Evolutionary conservation across 1,140 invertebrate species (phyloP).

Genomic region (Pseudomyrmex concolor): DNA sequence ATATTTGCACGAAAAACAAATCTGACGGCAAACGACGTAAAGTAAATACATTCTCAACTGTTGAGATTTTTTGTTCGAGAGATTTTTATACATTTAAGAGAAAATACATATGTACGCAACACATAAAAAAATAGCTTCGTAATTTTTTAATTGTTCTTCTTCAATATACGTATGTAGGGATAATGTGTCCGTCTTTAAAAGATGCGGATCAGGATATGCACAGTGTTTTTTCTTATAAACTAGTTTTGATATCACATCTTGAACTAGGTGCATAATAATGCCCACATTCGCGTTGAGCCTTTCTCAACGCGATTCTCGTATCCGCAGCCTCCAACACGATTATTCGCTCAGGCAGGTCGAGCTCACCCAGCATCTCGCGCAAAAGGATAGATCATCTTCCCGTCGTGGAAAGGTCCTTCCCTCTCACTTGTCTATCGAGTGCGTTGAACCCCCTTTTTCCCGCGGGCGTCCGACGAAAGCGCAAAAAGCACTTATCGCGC

Average conservation of each 20-base stretch:
- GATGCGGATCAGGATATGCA: neutral
- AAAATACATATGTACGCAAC: no score
- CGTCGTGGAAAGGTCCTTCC: conserved; percentile 12
- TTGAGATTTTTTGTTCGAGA: no score
- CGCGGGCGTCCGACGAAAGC: conserved; percentile 42
- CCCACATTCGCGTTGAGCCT: neutral
- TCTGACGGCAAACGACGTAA: no score
- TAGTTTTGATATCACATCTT: neutral
- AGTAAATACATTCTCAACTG: no score
- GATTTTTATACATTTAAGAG: no score
- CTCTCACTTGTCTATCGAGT: conserved; percentile 37
- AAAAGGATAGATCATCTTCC: conserved; percentile 10
- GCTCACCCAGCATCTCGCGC: conserved; percentile 14
- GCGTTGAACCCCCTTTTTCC: conserved; percentile 44
- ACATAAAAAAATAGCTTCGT: no score
- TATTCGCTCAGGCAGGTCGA: conserved; percentile 20
- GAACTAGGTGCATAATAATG: neutral
- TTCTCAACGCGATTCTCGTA: neutral
- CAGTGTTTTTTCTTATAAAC: neutral
- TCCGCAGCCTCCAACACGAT: conserved; percentile 5
- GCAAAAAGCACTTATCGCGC: conserved; percentile 52
- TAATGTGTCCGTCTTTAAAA: no score
- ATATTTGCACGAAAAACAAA: no score
- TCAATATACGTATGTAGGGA: no score
- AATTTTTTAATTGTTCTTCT: no score